phyloP scores from a whole-genome alignment of 2,113 vertebrate species.

The Eudyptes chrysolophus region DNA sequence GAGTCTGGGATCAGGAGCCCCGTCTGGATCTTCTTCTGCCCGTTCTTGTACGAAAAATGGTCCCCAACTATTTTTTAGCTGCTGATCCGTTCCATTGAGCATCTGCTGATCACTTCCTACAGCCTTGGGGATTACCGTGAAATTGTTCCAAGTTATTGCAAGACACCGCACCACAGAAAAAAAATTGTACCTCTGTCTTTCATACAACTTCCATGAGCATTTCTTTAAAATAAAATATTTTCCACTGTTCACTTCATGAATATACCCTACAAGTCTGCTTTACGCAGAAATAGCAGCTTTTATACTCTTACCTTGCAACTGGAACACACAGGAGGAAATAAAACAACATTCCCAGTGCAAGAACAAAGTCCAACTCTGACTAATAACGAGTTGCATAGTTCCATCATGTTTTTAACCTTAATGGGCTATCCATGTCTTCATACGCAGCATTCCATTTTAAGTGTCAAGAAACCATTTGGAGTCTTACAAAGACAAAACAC shows the following conservation, averaged over 20 bases:
- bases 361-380: neutral
- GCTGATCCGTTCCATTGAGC: neutral
- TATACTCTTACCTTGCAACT: neutral
- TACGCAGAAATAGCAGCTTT: neutral
- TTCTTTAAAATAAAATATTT: neutral
- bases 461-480: neutral
- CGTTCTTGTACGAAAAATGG: accelerated
- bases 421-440: neutral
- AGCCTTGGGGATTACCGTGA: neutral
- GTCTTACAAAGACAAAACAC: neutral
- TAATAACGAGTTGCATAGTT: neutral
- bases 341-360: neutral
- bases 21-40: too few relatives aligned
- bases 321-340: neutral
- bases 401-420: neutral
- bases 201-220: neutral
- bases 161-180: neutral
- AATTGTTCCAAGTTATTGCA: neutral
- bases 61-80: neutral
- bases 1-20: neutral
- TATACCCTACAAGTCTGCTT: accelerated
- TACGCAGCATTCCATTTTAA: neutral
- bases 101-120: neutral
- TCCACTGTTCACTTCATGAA: neutral
- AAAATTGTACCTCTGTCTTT: too few relatives aligned